Percentiles rank a stretch among this genome's conserved stretches.
Evolutionary conservation across 2,888 invertebrate genomes (phyloP).

Genomic region (Thymelicus acteon): DNA sequence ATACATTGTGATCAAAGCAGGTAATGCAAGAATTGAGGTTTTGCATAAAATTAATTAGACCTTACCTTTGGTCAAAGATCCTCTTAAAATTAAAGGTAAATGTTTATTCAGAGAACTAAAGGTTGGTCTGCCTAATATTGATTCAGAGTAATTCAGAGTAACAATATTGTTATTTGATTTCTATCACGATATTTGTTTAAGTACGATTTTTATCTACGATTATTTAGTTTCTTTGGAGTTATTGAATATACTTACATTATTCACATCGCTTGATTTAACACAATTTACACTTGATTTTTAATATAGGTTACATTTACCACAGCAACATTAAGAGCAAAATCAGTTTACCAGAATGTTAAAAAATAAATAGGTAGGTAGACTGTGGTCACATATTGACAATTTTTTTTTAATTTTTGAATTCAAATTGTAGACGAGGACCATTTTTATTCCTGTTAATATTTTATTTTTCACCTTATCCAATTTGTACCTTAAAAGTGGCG

Average conservation of each 20-base stretch:
- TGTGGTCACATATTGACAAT: background rate
- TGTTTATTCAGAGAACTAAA: conserved; percentile 45
- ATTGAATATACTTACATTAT: background rate
- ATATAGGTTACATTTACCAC: no score
- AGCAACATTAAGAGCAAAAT: no score
- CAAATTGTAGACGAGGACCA: background rate
- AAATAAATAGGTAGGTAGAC: no score
- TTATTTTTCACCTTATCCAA: conserved; percentile 8
- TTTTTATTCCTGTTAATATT: conserved; percentile 2
- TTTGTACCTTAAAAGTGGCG: conserved; percentile 21
- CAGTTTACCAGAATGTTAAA: no score
- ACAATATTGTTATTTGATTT: background rate
- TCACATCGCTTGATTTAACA: no score
- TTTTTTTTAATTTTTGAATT: background rate
- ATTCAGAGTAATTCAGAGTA: conserved; percentile 38
- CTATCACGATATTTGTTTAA: conserved; percentile 2
- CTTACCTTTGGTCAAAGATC: conserved; percentile 45
- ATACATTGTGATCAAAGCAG: conserved; percentile 27
- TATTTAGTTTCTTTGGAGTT: background rate
- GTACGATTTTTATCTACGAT: background rate
- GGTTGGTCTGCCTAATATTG: conserved; percentile 34
- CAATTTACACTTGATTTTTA: no score
- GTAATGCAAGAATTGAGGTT: conserved; percentile 41
- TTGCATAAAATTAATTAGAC: conserved; percentile 50
- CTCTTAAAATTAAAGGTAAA: conserved; percentile 50